Conservation (phyloP, 37 sponge, comb jelly and placozoan species). For the Chondrilla cf. caribensis region DNA sequence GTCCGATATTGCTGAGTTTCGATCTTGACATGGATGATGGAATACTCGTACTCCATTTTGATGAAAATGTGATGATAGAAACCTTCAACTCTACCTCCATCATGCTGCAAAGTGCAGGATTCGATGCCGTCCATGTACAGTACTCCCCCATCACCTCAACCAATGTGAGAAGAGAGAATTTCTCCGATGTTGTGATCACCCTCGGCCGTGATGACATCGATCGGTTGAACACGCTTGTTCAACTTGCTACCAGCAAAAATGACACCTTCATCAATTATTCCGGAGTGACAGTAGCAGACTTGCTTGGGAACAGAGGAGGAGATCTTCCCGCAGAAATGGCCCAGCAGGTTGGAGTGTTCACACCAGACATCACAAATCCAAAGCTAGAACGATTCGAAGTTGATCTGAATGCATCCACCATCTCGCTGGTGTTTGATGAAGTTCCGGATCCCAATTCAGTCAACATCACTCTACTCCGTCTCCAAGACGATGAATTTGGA, state of each 20-base stretch:
- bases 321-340: constrained; percentile 53
- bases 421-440: constrained; percentile 65
- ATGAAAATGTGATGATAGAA: constrained; percentile 58
- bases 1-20: constrained; percentile 53
- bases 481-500: constrained; percentile 24
- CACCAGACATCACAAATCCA: constrained; percentile 57
- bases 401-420: constrained; percentile 65
- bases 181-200: constrained; percentile 50
- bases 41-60: constrained; percentile 56
- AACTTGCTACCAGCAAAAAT: constrained; percentile 44
- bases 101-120: constrained; percentile 55
- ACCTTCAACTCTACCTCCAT: constrained; percentile 59
- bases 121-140: constrained; percentile 41
- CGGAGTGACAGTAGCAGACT: constrained; percentile 50
- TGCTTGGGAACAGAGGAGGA: constrained; percentile 44
- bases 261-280: constrained; percentile 62
- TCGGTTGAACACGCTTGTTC: constrained; percentile 55
- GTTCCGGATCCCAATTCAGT: constrained; percentile 54
- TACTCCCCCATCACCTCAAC: constrained; percentile 36
- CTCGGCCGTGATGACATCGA: constrained; percentile 56
- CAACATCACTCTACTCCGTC: constrained; percentile 51
- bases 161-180: constrained; percentile 20
- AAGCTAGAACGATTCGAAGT: constrained; percentile 48
- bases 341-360: constrained; percentile 41
- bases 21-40: constrained; percentile 68